Conservation (phyloP, 2,113 vertebrate genomes). For the Bungarus multicinctus region DNA sequence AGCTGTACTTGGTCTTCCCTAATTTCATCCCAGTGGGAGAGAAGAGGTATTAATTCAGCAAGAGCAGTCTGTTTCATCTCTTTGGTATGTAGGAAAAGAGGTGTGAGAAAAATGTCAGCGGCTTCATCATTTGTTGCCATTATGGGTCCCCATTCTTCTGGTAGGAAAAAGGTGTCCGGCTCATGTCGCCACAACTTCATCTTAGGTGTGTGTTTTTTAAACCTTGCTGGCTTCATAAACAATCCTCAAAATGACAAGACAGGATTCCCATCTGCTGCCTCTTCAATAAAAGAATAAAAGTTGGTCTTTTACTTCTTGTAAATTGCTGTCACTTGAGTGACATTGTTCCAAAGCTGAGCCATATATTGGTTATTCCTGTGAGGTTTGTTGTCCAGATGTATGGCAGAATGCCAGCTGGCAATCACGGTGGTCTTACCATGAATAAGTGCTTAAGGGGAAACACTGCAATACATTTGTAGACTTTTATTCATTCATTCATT, state of each 20-base stretch:
- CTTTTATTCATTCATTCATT: slow-evolving; percentile 7
- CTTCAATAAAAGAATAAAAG: neutral
- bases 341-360: slow-evolving; percentile 8
- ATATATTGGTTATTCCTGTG: slow-evolving; percentile 2
- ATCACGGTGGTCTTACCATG: slow-evolving; percentile 23
- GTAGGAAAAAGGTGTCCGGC: neutral
- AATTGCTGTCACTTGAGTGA: neutral
- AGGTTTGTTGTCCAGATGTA: slow-evolving; percentile 23
- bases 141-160: neutral
- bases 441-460: slow-evolving; percentile 26
- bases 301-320: neutral
- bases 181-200: neutral
- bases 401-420: slow-evolving; percentile 27
- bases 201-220: neutral
- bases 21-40: neutral
- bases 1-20: neutral
- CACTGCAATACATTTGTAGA: slow-evolving; percentile 21
- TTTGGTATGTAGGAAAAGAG: neutral
- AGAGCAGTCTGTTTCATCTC: neutral
- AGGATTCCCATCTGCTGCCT: neutral
- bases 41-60: neutral
- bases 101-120: too few relatives aligned
- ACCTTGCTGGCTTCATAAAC: neutral
- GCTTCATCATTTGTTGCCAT: neutral
- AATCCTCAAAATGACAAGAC: neutral